These are phyloP conservation scores for Rattus norvegicus DNA, from an alignment of 2,113 vertebrate species.

Conservation along the genomic window DNA sequence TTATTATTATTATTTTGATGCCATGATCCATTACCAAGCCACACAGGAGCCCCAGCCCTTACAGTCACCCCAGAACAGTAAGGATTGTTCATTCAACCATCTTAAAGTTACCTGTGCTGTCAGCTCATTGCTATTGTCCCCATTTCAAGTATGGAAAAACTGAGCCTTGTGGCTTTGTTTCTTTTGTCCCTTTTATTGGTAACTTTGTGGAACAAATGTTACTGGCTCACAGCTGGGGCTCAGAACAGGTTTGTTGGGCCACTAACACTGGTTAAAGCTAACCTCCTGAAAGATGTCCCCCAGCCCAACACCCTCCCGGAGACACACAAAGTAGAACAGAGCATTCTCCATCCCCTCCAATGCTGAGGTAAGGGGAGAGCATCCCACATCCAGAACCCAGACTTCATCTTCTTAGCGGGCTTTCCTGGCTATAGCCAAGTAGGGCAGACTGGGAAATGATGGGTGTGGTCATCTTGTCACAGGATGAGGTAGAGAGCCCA, in stretches of 20 bases:
- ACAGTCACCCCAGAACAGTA: not conserved
- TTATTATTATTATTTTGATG: not conserved
- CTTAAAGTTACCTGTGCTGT: not conserved
- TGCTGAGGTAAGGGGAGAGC: not conserved
- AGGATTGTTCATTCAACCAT: not conserved
- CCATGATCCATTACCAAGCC: not conserved
- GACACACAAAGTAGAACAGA: not conserved
- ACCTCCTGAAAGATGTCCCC: not conserved
- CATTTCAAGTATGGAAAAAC: constrained; percentile 11
- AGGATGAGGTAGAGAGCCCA: not conserved
- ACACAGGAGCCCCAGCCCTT: not conserved
- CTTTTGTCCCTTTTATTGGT: not conserved
- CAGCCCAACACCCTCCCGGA: not conserved
- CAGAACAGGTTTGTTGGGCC: not conserved
- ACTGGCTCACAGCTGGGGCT: not conserved
- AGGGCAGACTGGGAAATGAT: not conserved
- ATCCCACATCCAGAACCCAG: not conserved
- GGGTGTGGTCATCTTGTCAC: not conserved
- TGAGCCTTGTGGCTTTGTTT: not conserved
- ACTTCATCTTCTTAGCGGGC: not conserved
- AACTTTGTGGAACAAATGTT: not conserved
- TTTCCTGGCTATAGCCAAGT: not conserved
- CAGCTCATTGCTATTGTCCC: not conserved
- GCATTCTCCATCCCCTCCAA: not conserved
- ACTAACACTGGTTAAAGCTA: not conserved